Conservation (phyloP, 2,888 invertebrate genomes). For the Lacanobia oleracea region DNA sequence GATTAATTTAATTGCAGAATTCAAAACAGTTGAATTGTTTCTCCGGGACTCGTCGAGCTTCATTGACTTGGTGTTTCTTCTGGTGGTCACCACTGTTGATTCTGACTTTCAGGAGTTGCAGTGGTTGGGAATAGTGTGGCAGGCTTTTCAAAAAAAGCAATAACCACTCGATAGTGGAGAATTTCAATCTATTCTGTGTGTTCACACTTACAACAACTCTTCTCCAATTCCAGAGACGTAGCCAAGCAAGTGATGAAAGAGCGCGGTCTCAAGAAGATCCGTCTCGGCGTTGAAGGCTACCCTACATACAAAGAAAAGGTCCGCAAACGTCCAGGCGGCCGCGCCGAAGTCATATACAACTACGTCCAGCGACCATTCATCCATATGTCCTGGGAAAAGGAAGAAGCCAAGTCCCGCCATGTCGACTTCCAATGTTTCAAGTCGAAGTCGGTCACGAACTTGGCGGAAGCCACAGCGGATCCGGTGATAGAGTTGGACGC, state of each 20-base stretch:
- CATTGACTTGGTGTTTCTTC: too few species aligned
- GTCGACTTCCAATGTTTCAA: conserved; percentile 99
- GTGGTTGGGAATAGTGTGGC: too few species aligned
- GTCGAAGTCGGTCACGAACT: conserved; percentile 98
- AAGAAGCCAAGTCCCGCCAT: conserved; percentile 99
- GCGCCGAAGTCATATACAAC: conserved; percentile 99
- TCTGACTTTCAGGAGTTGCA: too few species aligned
- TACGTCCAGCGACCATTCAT: conserved; percentile 99
- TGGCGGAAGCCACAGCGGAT: conserved; percentile 98
- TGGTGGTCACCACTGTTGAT: too few species aligned
- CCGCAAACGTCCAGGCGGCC: conserved; percentile 97
- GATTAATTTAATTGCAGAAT: too few species aligned
- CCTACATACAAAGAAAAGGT: conserved; percentile 99
- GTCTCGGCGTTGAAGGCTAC: conserved; percentile 99
- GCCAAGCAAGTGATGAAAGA: conserved; percentile 99
- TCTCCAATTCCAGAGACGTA: conserved; percentile 93
- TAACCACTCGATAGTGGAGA: too few species aligned
- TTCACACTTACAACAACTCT: neutral
- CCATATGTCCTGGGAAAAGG: conserved; percentile 99
- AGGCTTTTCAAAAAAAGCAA: too few species aligned
- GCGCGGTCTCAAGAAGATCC: conserved; percentile 99
- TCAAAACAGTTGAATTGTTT: too few species aligned
- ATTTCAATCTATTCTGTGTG: too few species aligned
- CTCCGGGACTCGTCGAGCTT: too few species aligned
- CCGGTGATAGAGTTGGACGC: conserved; percentile 93